Evolutionary conservation across 2,888 invertebrate species (phyloP).

Genomic region (Rhimphoctona megacephalus): DNA sequence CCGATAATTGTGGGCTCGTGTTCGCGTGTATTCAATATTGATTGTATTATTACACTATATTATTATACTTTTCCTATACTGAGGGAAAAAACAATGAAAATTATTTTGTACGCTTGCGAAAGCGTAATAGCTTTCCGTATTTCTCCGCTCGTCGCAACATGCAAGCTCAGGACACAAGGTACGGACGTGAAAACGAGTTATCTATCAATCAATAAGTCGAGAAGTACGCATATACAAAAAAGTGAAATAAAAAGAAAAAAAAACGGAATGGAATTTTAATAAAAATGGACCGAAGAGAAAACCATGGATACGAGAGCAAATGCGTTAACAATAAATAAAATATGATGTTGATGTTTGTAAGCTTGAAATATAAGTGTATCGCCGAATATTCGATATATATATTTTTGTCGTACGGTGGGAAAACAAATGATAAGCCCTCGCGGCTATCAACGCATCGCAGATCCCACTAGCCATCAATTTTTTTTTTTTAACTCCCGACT

Average conservation of each 20-base stretch:
- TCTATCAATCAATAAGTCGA: not conserved
- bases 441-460: too few relatives aligned
- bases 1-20: conserved; percentile 1
- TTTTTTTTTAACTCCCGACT: not conserved
- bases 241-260: not conserved
- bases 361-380: conserved; percentile 84
- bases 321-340: conserved; percentile 67
- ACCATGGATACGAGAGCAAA: conserved; percentile 17
- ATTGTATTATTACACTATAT: conserved; percentile 22
- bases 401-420: not conserved
- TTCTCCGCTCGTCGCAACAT: conserved; percentile 27
- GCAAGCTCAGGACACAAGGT: conserved; percentile 73
- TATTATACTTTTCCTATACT: not conserved
- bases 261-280: not conserved
- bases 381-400: conserved; percentile 72
- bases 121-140: conserved; percentile 11
- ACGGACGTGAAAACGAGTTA: not conserved
- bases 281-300: conserved; percentile 7
- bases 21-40: conserved; percentile 20
- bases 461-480: not conserved
- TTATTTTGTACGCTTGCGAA: conserved; percentile 10
- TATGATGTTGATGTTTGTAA: conserved; percentile 84
- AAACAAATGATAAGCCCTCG: not conserved
- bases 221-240: not conserved
- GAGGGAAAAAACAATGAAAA: not conserved